These are phyloP conservation scores for Dendronephthya gigantea DNA, from an alignment of 64 coral and sea anemone species.

Conservation along the genomic window DNA sequence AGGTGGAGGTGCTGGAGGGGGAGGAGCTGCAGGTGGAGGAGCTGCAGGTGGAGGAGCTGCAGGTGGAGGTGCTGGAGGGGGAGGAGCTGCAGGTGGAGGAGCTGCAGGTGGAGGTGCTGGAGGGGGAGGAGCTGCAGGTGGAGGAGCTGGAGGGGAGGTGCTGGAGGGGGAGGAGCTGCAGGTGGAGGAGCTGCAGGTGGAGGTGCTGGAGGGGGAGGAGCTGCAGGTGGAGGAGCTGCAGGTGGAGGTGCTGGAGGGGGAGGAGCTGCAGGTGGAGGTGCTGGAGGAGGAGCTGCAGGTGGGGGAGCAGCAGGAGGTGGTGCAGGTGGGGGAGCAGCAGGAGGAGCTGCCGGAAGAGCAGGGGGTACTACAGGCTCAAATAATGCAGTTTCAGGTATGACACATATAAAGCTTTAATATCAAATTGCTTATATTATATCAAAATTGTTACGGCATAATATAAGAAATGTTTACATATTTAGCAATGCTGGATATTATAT, in stretches of 20 bases:
- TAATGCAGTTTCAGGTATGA: neutral
- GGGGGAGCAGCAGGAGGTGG: neutral
- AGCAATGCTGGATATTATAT: neutral
- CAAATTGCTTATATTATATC: neutral
- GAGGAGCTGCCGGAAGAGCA: neutral
- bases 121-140: neutral
- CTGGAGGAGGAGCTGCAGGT: neutral
- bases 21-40: slow-evolving; percentile 7
- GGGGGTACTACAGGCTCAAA: neutral
- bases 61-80: neutral
- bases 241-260: neutral
- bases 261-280: neutral
- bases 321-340: neutral
- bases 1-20: slow-evolving; percentile 10
- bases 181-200: neutral
- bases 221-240: neutral
- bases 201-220: neutral
- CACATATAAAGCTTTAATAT: neutral
- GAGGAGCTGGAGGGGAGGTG: neutral
- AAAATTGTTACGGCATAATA: neutral
- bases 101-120: slow-evolving; percentile 5
- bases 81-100: neutral
- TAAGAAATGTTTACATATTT: neutral
- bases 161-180: slow-evolving; percentile 8
- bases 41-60: neutral